phyloP scores from a whole-genome alignment of 2,113 vertebrate species.

The Pachycephala philippinensis region DNA sequence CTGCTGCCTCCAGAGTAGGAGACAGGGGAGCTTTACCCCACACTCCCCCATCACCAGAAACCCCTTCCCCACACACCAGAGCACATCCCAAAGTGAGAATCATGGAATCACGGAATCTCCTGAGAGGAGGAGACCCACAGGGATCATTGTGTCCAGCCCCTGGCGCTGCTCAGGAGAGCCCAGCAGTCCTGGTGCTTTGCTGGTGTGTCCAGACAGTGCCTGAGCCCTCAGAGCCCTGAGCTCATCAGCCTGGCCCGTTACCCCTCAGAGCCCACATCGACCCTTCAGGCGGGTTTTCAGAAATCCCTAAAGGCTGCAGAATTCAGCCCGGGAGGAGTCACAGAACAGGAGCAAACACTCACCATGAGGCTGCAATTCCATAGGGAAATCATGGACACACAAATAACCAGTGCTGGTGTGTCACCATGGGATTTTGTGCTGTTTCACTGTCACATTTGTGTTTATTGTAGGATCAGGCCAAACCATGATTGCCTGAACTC shows the following conservation, averaged over 20 bases:
- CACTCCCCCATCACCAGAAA: background rate
- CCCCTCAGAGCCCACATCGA: background rate
- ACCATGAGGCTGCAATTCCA: background rate
- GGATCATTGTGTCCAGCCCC: background rate
- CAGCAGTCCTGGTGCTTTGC: background rate
- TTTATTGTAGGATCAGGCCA: background rate
- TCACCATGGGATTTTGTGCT: background rate
- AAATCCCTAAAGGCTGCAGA: background rate
- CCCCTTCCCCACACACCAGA: background rate
- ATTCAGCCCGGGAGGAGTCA: background rate
- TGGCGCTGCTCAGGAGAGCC: background rate
- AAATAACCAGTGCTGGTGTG: background rate
- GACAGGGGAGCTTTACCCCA: background rate
- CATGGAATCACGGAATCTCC: background rate
- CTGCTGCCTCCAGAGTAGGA: background rate
- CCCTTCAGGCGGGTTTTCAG: background rate
- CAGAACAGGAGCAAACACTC: background rate
- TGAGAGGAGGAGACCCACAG: background rate
- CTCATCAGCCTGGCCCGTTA: no score
- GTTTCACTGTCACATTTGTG: background rate
- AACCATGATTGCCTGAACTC: background rate
- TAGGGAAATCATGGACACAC: background rate
- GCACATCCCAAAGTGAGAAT: background rate
- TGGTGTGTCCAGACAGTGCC: background rate
- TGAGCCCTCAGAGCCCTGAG: background rate